Evolutionary conservation across 2,113 vertebrate genomes (phyloP).

Genomic region (Cepphus grylle): DNA sequence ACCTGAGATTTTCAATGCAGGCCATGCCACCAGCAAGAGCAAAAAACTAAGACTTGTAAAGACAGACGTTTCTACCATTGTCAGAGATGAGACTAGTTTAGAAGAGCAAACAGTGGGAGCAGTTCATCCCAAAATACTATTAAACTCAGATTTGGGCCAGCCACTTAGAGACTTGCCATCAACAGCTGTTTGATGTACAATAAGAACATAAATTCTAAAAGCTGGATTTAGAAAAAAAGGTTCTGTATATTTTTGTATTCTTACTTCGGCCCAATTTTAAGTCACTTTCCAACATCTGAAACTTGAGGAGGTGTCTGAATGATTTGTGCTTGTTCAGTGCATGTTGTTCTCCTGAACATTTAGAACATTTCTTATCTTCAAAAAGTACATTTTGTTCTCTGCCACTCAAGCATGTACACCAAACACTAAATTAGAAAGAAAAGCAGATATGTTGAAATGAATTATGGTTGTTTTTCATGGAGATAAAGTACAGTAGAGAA

Average conservation of each 20-base stretch:
- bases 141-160: not conserved
- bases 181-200: not conserved
- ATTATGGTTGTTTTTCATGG: constrained; percentile 34
- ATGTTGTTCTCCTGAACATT: constrained; percentile 63
- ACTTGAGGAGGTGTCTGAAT: constrained; percentile 5
- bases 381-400: constrained; percentile 70
- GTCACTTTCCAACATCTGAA: not conserved
- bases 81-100: not conserved
- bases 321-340: constrained; percentile 43
- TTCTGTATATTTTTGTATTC: not conserved
- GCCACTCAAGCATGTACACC: constrained; percentile 48
- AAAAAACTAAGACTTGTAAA: not conserved
- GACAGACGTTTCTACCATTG: not conserved
- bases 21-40: not conserved
- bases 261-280: not conserved
- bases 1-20: not conserved
- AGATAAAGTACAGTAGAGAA: constrained; percentile 10
- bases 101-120: not conserved
- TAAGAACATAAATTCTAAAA: not conserved
- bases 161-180: not conserved
- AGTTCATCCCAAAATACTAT: not conserved
- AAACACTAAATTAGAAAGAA: constrained; percentile 46
- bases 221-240: not conserved
- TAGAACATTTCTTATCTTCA: constrained; percentile 65
- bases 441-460: constrained; percentile 28